These are phyloP conservation scores for Serilophus lunatus DNA, from an alignment of 2,113 vertebrate genomes.

Conservation along the genomic window DNA sequence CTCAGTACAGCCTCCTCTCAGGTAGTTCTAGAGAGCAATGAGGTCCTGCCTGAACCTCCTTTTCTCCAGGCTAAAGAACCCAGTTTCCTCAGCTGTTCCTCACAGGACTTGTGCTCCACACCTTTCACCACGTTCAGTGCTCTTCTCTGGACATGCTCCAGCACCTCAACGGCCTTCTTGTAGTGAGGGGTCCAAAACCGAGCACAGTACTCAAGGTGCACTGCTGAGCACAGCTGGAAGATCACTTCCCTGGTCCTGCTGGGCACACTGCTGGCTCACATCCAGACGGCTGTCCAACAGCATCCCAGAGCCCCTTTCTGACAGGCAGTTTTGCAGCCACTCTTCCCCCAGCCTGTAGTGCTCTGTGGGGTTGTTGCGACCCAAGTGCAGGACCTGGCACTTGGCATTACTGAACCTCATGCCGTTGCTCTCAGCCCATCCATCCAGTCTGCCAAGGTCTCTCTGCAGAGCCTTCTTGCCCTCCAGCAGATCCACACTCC, in stretches of 20 bases:
- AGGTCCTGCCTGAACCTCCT: neutral
- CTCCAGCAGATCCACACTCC: neutral
- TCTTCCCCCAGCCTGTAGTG: neutral
- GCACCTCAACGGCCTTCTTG: neutral
- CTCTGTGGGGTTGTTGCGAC: neutral
- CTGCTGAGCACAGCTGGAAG: neutral
- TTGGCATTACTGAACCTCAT: no score
- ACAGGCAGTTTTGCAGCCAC: accelerated
- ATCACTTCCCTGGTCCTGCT: neutral
- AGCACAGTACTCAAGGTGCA: accelerated
- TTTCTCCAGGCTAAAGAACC: neutral
- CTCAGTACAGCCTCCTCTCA: neutral
- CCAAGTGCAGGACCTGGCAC: accelerated
- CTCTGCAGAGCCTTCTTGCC: neutral
- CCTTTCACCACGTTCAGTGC: neutral
- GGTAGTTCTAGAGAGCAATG: neutral
- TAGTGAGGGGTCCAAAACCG: neutral
- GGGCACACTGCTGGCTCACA: accelerated
- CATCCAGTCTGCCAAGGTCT: neutral
- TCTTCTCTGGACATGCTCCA: neutral
- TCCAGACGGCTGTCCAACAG: neutral
- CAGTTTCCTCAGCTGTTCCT: neutral
- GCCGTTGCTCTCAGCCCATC: neutral
- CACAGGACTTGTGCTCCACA: neutral
- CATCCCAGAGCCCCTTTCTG: neutral